These are phyloP conservation scores for Ellobium chinense DNA, from an alignment of 2,888 invertebrate genomes.

Conservation along the genomic window DNA sequence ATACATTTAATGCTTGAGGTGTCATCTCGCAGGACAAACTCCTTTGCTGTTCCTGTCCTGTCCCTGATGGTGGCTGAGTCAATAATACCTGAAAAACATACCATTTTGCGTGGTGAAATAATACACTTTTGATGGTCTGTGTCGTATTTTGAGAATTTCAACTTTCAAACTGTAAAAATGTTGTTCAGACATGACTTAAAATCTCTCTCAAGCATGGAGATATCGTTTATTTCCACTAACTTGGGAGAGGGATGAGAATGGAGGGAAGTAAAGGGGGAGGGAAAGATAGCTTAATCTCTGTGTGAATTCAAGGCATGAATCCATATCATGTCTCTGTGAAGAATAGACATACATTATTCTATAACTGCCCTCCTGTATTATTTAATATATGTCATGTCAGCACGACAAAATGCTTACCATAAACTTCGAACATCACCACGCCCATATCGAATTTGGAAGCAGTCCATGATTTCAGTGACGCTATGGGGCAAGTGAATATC, in stretches of 20 bases:
- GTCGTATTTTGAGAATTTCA: no score
- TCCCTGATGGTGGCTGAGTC: constrained; percentile 42
- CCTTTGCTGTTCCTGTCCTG: constrained; percentile 28
- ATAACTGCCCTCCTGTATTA: neutral
- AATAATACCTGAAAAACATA: constrained; percentile 35
- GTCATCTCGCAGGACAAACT: constrained; percentile 47
- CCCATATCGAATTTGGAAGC: neutral
- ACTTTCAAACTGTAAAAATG: no score
- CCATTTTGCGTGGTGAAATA: neutral
- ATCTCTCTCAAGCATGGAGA: neutral
- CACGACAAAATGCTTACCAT: constrained; percentile 13
- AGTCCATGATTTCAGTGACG: constrained; percentile 28
- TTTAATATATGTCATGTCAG: neutral
- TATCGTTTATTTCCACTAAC: neutral
- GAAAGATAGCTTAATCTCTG: no score
- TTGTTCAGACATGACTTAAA: no score
- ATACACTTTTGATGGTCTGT: no score
- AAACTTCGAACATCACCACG: constrained; percentile 39
- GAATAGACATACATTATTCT: neutral
- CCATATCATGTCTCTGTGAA: no score
- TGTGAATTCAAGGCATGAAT: no score
- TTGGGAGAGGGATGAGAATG: no score
- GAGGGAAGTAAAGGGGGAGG: no score
- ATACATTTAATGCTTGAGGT: constrained; percentile 43
- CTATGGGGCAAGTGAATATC: constrained; percentile 34